Evolutionary conservation across 2,888 invertebrate genomes (phyloP), one percentile per base, ranked within the genome.

Genomic region (Temnothorax rugatulus): DNA sequence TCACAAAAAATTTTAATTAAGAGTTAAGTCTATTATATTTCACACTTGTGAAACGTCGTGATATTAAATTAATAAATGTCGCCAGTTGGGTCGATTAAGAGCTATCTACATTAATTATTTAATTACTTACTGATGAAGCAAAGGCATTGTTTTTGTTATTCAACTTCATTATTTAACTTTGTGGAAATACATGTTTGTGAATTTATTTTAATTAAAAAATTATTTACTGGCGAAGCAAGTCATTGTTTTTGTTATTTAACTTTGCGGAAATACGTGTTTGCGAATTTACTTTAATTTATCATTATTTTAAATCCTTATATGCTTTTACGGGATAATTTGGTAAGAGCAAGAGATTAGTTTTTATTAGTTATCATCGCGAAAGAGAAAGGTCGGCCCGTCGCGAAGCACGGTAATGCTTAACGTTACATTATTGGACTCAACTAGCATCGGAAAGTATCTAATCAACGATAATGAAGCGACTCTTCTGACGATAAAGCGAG

Each of bases 371-470:
- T 73, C 18, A 38, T 63, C n/a, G 76, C 3, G 15, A 50, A 76
- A 76, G 52, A 50, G 50, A 29, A 44, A 50, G 15, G 64, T 50
- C 1, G 21, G 15, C 15, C 2, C n/a, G n/a, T 71, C 77, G 44
- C 11, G 13, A 54, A 38, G 21, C 25, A 54, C 7, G 25, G 18
- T 44, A 13, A 25, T 47, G n/a, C n/a, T 57, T 15, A 57, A 63
- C n/a, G 21, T 69, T 79, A 41, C 15, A 25, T 38, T 50, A 54
- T 54, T 79, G 59, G 21, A n/a, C 9, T 71, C 44, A 69, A 79
- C n/a, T 34, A 44, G 4, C 25, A 38, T 52, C 38, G 52, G 29
- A 68, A 68, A 69, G 41, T 66, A 44, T 54, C n/a, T 79, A 79
- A 79, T 79, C 25, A 79, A 54, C 15, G 11, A 57, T 41, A 69